Evolutionary conservation across 2,113 vertebrate species (phyloP).

Genomic region (Mirounga angustirostris): DNA sequence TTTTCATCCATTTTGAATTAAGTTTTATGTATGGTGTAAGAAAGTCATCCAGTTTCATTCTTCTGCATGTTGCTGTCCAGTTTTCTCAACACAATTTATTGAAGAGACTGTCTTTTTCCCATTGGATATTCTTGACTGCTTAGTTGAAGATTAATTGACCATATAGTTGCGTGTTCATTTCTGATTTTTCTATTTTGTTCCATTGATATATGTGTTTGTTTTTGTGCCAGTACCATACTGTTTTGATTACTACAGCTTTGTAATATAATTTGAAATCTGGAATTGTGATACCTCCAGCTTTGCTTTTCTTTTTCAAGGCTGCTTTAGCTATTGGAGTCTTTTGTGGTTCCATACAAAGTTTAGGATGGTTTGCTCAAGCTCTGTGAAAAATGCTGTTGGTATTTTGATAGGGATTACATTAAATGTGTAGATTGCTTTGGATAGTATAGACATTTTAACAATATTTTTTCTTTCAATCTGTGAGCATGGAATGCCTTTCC

Average conservation of each 20-base stretch:
- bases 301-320: background rate
- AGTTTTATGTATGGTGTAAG: background rate
- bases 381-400: background rate
- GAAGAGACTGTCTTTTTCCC: background rate
- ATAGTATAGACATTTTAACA: background rate
- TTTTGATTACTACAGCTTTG: background rate
- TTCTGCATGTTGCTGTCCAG: background rate
- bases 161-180: background rate
- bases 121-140: background rate
- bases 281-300: background rate
- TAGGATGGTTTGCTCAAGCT: background rate
- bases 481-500: background rate
- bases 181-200: background rate
- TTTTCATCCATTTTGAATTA: background rate
- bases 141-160: background rate
- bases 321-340: background rate
- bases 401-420: background rate
- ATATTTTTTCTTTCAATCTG: background rate
- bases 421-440: background rate
- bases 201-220: background rate
- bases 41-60: background rate
- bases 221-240: background rate
- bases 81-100: background rate
- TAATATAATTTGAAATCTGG: background rate
- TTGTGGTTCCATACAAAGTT: background rate